A percentile compares a stretch with the other conserved stretches of the same genome.
Evolutionary conservation across 1,140 invertebrate species (phyloP).

Genomic region (Bombus pyrosoma): DNA sequence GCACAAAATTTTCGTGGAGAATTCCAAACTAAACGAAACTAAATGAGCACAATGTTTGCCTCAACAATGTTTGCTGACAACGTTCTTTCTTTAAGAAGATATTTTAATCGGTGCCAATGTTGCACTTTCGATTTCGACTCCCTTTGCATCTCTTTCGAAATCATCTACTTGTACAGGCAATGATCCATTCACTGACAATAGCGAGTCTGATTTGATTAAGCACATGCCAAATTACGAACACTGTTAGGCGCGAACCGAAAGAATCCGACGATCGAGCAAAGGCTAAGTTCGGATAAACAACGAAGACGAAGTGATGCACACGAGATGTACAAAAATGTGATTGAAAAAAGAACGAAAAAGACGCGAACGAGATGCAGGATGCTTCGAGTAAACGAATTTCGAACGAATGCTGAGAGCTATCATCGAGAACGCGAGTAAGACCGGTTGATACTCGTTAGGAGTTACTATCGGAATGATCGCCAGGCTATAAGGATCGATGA

Average conservation of each 20-base stretch:
- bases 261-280: not conserved
- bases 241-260: not conserved
- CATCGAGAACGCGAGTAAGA: not conserved
- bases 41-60: rapidly evolving
- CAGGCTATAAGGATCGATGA: not conserved
- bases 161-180: not conserved
- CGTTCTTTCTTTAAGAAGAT: not conserved
- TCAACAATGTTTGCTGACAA: not conserved
- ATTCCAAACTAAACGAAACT: not conserved
- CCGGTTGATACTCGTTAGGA: not conserved
- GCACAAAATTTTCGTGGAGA: rapidly evolving
- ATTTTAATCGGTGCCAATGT: too few species aligned
- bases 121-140: not conserved
- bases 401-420: not conserved
- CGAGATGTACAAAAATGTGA: not conserved
- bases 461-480: not conserved
- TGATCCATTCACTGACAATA: not conserved
- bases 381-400: not conserved
- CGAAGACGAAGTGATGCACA: not conserved
- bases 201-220: not conserved
- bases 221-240: not conserved
- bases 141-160: not conserved
- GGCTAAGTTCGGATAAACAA: not conserved
- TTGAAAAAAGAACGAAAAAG: too few species aligned
- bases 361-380: not conserved